Evolutionary conservation across 2,888 invertebrate genomes (phyloP).

Genomic region (Phytoseiulus persimilis): DNA sequence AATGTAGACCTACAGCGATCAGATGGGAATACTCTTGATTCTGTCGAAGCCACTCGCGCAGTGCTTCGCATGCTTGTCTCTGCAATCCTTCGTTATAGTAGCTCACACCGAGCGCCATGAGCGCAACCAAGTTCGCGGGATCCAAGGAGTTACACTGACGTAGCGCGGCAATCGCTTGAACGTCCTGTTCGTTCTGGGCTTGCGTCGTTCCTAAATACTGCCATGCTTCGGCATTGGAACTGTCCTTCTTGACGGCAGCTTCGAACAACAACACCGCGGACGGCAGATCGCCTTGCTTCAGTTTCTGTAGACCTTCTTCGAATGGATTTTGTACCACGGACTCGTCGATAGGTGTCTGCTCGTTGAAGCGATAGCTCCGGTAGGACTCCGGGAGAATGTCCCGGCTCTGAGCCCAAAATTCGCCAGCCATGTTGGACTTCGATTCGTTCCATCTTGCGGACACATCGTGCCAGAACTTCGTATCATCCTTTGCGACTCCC

Average conservation of each 20-base stretch:
- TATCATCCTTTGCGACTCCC: neutral
- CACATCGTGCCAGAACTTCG: neutral
- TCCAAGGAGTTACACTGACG: slow-evolving; percentile 64
- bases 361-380: slow-evolving; percentile 13
- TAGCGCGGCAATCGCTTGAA: slow-evolving; percentile 80
- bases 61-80: slow-evolving; percentile 72
- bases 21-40: slow-evolving; percentile 74
- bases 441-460: neutral
- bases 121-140: slow-evolving; percentile 68
- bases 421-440: slow-evolving; percentile 52
- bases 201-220: slow-evolving; percentile 78
- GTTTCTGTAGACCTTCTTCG: slow-evolving; percentile 71
- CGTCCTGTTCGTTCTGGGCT: slow-evolving; percentile 96
- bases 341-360: neutral
- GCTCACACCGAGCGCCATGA: slow-evolving; percentile 83
- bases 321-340: slow-evolving; percentile 55
- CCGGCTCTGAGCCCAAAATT: slow-evolving; percentile 41
- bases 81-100: slow-evolving; percentile 93
- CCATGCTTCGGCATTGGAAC: slow-evolving; percentile 71
- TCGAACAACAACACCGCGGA: slow-evolving; percentile 94
- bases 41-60: slow-evolving; percentile 59
- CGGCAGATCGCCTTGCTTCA: slow-evolving; percentile 79
- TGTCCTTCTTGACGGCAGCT: slow-evolving; percentile 76
- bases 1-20: slow-evolving; percentile 50
- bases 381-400: neutral